phyloP scores from a whole-genome alignment of 2,113 vertebrate genomes.

The Morone chrysops region DNA sequence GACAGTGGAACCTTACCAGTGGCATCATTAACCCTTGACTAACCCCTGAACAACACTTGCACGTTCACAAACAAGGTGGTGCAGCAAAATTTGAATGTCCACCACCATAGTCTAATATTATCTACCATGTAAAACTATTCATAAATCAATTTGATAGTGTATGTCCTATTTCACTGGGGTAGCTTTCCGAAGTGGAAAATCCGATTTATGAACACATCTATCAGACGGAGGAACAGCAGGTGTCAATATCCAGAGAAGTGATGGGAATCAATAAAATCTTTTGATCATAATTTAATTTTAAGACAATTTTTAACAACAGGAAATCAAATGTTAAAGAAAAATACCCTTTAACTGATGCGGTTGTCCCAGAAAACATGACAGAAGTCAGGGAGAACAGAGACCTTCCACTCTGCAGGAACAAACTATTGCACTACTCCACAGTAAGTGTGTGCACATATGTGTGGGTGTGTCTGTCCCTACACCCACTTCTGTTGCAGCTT shows the following conservation, averaged over 20 bases:
- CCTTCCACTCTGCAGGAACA: constrained; percentile 9
- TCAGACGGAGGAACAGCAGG: background rate
- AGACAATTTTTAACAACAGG: background rate
- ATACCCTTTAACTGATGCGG: background rate
- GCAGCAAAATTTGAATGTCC: constrained; percentile 28
- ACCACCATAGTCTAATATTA: constrained; percentile 13
- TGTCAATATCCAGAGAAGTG: constrained; percentile 16
- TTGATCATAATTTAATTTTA: background rate
- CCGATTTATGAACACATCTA: constrained; percentile 8
- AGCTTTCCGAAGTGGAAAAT: background rate
- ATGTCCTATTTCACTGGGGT: constrained; percentile 6
- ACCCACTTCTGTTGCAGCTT: constrained; percentile 53
- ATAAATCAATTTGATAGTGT: constrained; percentile 19
- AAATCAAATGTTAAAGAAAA: background rate
- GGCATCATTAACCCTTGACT: background rate
- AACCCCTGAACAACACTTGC: no score
- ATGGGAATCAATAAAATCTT: constrained; percentile 4
- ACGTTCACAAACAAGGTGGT: constrained; percentile 32
- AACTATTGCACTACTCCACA: background rate
- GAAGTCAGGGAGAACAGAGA: background rate
- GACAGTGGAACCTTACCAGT: background rate
- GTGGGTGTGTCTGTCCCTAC: constrained; percentile 11
- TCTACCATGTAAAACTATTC: constrained; percentile 19
- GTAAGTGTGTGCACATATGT: background rate
- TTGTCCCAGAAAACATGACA: constrained; percentile 10